Evolutionary conservation across 2,888 invertebrate genomes (phyloP), one percentile per base, ranked within the genome.

Genomic region (Portevinia maculata): DNA sequence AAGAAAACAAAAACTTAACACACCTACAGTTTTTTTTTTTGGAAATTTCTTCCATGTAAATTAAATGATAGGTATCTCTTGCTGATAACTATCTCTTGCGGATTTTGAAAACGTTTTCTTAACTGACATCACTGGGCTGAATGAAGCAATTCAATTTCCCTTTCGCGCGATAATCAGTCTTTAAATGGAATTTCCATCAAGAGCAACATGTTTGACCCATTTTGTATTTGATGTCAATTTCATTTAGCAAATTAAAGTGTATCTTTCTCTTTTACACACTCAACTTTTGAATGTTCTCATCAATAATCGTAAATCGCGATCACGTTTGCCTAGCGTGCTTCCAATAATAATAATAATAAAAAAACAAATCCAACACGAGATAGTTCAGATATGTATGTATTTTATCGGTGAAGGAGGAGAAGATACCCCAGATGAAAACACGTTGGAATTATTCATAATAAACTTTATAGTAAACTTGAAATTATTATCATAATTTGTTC

Each of bases 261-360:
- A 15, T 32, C n/a, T 44, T 62, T 34, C 62, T 34, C 28, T 17
- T 44, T 41, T 53, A 3, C 24, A 41, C 52, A 21, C 30, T 24
- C 67, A 52, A 46, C 69, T 52, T 50, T 37, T 59, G 55, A 48
- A 48, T 69, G 60, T 65, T 64, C 76, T 52, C 53, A 64, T 76
- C 50, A 75, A 52, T 71, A 70, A 76, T 71, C 69, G 32, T 65
- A 19, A 46, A 76, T 81, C 60, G 39, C 53, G 60, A 76, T 76
- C 81, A 81, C 81, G 70, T 81, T 70, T 55, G 53, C n/a, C 4
- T 15, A 48, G 76, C 70, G 65, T 81, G 81, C 19, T 28, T 46
- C 44, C 24, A 57, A 41, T 39, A 39, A 55, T 62, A 60, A 11
- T 17, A 50, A 37, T 37, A 53, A 24, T 24, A 52, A 4, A 62